phyloP scores from a whole-genome alignment of 92 coral and sea anemone genomes.

The Porites rus region DNA sequence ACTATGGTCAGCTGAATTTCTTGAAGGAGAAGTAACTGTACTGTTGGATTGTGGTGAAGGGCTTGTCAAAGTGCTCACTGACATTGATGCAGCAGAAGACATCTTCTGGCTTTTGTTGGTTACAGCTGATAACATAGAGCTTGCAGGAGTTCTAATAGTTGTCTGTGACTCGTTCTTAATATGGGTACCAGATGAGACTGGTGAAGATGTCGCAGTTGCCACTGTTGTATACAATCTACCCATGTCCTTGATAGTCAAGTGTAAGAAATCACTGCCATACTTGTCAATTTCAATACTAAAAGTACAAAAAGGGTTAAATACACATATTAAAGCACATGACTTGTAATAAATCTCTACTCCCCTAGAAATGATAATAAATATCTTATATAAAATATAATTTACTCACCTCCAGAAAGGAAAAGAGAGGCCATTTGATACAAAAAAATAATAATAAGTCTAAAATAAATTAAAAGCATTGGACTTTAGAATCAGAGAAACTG shows the following conservation, averaged over 20 bases:
- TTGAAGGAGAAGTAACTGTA: too few relatives aligned
- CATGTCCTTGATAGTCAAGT: slow-evolving; percentile 26
- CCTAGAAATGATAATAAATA: not conserved
- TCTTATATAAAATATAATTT: too few relatives aligned
- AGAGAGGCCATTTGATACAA: too few relatives aligned
- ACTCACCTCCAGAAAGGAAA: too few relatives aligned
- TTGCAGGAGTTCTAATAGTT: not conserved
- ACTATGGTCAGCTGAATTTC: not conserved
- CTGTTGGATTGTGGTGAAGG: not conserved
- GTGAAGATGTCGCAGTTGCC: not conserved
- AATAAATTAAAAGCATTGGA: not conserved
- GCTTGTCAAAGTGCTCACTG: not conserved
- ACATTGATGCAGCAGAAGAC: too few relatives aligned
- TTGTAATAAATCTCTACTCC: not conserved
- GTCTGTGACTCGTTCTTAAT: too few relatives aligned
- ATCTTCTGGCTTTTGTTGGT: not conserved
- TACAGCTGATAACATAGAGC: not conserved
- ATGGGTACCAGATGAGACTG: not conserved
- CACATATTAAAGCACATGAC: too few relatives aligned
- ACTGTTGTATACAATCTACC: not conserved
- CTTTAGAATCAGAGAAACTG: not conserved
- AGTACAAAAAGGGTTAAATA: not conserved
- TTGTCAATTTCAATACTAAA: slow-evolving; percentile 66
- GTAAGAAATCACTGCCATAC: slow-evolving; percentile 64
- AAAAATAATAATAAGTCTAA: not conserved